Evolutionary conservation across 2,888 invertebrate genomes (phyloP).

Genomic region (Polydrusus cervinus): DNA sequence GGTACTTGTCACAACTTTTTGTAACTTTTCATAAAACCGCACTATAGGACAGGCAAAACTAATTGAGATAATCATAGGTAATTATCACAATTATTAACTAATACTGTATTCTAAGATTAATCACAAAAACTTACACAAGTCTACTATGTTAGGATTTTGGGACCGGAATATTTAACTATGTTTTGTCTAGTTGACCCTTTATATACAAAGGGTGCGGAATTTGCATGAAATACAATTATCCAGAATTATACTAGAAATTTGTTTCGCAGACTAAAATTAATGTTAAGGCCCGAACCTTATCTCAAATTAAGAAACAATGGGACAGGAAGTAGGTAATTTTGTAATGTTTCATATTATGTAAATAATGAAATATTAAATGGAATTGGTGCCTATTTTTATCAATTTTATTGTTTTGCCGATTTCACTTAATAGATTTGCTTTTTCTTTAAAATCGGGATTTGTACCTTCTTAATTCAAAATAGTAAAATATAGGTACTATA

Average conservation of each 20-base stretch:
- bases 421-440: no score
- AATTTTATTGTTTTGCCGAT: no score
- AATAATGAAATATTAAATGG: no score
- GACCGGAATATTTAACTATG: conserved; percentile 2
- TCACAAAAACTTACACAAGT: background rate
- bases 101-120: background rate
- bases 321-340: background rate
- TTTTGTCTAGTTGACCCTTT: conserved; percentile 15
- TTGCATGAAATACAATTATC: conserved; percentile 3
- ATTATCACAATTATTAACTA: conserved; percentile 1
- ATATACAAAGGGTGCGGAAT: background rate
- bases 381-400: no score
- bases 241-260: conserved; percentile 12
- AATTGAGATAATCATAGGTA: background rate
- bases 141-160: conserved; percentile 3
- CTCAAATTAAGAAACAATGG: background rate
- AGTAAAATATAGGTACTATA: no score
- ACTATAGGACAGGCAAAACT: background rate
- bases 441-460: no score
- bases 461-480: no score
- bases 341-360: background rate
- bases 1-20: no score
- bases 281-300: conserved; percentile 8
- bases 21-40: background rate
- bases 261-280: conserved; percentile 1